A percentile compares a stretch with the other conserved stretches of the same genome.
Evolutionary conservation across 2,113 vertebrate species (phyloP).

Genomic region (Psettodes erumei): DNA sequence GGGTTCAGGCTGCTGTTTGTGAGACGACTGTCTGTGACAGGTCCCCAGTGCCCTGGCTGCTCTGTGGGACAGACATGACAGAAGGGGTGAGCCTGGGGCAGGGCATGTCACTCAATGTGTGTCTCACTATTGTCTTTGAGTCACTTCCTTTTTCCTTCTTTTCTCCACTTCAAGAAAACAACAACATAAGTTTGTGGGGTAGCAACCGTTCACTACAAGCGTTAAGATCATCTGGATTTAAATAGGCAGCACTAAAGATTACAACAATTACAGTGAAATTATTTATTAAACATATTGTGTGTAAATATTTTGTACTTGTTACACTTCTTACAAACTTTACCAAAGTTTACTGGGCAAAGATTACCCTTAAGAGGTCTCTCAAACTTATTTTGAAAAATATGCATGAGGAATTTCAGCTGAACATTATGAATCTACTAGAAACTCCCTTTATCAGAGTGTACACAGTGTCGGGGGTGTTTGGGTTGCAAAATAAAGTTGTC

Average conservation of each 20-base stretch:
- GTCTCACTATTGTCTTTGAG: constrained; percentile 41
- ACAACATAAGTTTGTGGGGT: background rate
- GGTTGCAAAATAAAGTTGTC: background rate
- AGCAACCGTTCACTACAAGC: background rate
- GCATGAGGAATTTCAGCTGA: background rate
- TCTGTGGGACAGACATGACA: constrained; percentile 62
- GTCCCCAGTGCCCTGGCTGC: constrained; percentile 46
- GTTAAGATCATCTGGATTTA: background rate
- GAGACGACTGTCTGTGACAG: constrained; percentile 68
- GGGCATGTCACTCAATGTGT: constrained; percentile 72
- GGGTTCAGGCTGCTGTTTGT: constrained; percentile 47
- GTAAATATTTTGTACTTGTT: background rate
- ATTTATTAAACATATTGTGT: background rate
- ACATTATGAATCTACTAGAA: background rate
- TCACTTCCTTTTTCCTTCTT: constrained; percentile 27
- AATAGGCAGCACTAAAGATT: background rate
- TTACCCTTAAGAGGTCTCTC: no score
- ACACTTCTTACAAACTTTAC: background rate
- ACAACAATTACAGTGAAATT: background rate
- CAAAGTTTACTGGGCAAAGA: no score
- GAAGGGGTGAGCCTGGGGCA: constrained; percentile 63
- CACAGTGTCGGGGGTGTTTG: no score
- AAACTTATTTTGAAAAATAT: background rate
- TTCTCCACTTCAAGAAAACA: constrained; percentile 26
- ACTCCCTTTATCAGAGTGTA: no score